Conservation (phyloP, 35 echinoderm and acorn worm species). For the Anneissia japonica region DNA sequence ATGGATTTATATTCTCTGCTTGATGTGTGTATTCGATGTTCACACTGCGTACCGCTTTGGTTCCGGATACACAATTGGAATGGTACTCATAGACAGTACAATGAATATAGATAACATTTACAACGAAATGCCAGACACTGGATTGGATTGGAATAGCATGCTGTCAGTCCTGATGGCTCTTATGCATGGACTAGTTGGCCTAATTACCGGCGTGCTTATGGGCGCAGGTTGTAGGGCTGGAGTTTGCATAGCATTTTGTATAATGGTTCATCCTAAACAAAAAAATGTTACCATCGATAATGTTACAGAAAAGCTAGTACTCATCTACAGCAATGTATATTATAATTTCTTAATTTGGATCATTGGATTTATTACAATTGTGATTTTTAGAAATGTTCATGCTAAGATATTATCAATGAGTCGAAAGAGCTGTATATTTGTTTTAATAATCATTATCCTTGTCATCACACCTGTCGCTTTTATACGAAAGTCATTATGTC, state of each 20-base stretch:
- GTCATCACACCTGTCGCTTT: background rate
- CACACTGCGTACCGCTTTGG: background rate
- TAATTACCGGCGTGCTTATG: background rate
- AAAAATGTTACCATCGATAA: background rate
- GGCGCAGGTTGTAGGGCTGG: background rate
- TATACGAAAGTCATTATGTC: background rate
- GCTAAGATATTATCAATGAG: background rate
- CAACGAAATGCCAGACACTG: background rate
- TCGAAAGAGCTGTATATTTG: background rate
- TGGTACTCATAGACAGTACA: background rate
- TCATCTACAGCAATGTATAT: background rate
- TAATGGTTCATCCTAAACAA: background rate
- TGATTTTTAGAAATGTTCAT: background rate
- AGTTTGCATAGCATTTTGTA: background rate
- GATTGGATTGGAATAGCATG: background rate
- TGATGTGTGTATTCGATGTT: background rate
- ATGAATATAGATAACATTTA: background rate
- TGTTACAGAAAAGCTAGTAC: background rate
- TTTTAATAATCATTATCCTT: background rate
- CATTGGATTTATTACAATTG: background rate
- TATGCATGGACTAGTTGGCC: background rate
- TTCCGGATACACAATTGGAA: background rate
- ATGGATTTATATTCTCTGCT: background rate
- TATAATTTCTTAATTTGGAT: background rate
- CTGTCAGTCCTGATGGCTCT: background rate